Conservation (phyloP, 2,113 vertebrate species). For the Apteryx mantelli region DNA sequence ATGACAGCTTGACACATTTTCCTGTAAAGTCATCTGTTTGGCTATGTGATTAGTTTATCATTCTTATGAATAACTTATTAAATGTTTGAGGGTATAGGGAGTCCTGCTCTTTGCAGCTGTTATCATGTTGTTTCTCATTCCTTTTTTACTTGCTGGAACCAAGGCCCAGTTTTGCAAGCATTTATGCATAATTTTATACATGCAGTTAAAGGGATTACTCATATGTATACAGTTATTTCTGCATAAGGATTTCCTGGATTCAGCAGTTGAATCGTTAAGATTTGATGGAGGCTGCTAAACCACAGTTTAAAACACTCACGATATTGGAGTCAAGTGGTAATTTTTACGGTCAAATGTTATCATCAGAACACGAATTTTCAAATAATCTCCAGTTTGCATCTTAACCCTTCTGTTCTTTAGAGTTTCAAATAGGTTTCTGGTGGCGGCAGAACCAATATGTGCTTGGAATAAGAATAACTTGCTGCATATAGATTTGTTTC, state of each 20-base stretch:
- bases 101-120: background rate
- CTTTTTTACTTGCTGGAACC: background rate
- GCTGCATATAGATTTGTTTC: background rate
- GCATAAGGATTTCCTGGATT: background rate
- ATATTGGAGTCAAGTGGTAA: background rate
- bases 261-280: background rate
- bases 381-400: background rate
- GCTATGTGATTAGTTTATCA: background rate
- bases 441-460: background rate
- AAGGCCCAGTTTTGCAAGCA: background rate
- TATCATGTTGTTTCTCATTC: background rate
- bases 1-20: constrained; percentile 11
- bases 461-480: background rate
- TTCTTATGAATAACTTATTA: background rate
- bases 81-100: background rate
- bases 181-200: background rate
- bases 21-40: background rate
- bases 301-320: background rate
- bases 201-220: background rate
- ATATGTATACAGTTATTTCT: background rate
- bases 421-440: background rate
- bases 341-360: background rate
- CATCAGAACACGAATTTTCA: background rate
- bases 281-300: background rate
- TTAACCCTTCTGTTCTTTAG: background rate